Evolutionary conservation across 2,797 vertebrate genomes (phyloP).

Genomic region (Eulemur coronatus): DNA sequence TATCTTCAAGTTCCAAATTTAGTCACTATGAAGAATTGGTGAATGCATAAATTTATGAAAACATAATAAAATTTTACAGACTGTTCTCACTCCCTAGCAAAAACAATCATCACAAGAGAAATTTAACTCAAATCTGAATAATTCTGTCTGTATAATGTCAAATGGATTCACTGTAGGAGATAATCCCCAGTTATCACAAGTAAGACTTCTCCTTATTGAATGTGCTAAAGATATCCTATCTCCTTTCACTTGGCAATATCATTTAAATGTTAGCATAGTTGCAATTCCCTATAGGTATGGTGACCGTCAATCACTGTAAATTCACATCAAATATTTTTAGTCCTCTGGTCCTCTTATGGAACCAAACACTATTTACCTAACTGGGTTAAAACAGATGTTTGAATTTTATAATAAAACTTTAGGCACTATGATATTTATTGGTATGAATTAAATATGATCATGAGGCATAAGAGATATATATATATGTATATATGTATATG

Average conservation of each 20-base stretch:
- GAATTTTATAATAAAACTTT: neutral
- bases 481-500: too few relatives aligned
- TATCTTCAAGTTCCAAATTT: neutral
- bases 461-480: neutral
- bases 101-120: neutral
- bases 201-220: neutral
- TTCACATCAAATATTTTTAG: neutral
- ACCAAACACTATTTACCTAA: neutral
- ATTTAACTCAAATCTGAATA: neutral
- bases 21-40: neutral
- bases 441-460: neutral
- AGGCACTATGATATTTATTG: neutral
- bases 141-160: neutral
- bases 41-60: neutral
- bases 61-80: neutral
- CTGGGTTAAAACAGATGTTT: neutral
- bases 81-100: neutral
- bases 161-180: neutral
- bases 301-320: neutral
- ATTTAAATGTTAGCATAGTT: neutral
- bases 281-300: neutral
- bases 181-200: neutral
- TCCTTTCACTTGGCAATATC: neutral
- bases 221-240: neutral
- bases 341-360: neutral